These are phyloP conservation scores for Antennarius maculatus DNA, from an alignment of 2,797 vertebrate species.

Conservation along the genomic window DNA sequence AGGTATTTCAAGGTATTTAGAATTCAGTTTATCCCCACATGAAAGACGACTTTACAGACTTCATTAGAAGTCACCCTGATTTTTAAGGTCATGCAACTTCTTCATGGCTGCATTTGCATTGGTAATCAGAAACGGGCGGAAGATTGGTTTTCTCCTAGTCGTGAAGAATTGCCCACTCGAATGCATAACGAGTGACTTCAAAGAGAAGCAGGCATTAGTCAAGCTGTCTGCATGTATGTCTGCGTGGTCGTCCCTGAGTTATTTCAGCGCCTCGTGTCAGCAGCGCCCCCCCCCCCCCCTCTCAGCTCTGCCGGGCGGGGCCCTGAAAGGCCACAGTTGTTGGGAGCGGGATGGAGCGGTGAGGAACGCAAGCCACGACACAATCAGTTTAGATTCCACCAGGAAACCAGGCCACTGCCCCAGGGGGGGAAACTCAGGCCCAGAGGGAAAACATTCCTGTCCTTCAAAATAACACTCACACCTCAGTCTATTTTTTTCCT, in stretches of 20 bases:
- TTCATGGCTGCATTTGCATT: background rate
- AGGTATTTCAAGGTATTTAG: too few relatives aligned
- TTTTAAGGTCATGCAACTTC: constrained; percentile 1
- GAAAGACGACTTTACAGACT: background rate
- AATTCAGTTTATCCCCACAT: background rate
- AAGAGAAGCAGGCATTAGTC: constrained; percentile 20
- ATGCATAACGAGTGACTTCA: constrained; percentile 18
- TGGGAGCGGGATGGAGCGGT: constrained; percentile 16
- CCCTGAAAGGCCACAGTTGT: constrained; percentile 54
- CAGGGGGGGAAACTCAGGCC: constrained; percentile 38
- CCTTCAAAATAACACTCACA: constrained; percentile 24
- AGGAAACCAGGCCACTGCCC: constrained; percentile 41
- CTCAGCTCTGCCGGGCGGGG: background rate
- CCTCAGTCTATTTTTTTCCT: constrained; percentile 13
- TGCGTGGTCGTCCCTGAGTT: constrained; percentile 19
- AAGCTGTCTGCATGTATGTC: constrained; percentile 11
- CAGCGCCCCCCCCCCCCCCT: background rate
- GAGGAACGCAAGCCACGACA: constrained; percentile 29
- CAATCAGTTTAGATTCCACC: constrained; percentile 48
- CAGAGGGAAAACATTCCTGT: constrained; percentile 45
- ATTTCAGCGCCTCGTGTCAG: constrained; percentile 36
- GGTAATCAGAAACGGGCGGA: background rate
- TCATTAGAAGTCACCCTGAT: background rate
- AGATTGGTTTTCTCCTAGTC: background rate
- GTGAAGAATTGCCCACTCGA: constrained; percentile 21